Evolutionary conservation across 1,140 invertebrate genomes (phyloP), one percentile per base, ranked within the genome.

Genomic region (Mactra quadrangularis): DNA sequence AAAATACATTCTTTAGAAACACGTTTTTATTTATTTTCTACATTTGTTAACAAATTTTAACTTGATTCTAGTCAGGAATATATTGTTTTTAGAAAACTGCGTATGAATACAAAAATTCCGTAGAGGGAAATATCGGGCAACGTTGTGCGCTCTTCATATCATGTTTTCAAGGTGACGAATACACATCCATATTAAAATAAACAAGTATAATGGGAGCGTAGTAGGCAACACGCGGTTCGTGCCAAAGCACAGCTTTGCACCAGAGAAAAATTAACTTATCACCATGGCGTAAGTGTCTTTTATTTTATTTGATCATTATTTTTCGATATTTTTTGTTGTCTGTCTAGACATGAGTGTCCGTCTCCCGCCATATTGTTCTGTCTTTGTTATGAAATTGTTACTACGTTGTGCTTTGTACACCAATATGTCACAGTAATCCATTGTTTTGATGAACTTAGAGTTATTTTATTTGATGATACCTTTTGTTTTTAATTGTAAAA

Each of bases 181-280:
- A 79, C 25, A 29, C 0, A 45, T 27, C 15, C 25, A 25, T n/a
- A 19, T 55, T 70, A 13, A 70, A 13, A 19, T 22, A 0, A 22
- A 55, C 13, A 19, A 29, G 15, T 15, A 70, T 38, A 45, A 79
- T 79, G 76, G 76, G 27, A 41, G 62, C 29, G 52, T 79, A 35
- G 52, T 59, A 29, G 22, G 31, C 29, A 22, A 38, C 38, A 38
- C 3, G 31, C 53, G 25, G 53, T 47, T 11, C 64, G 76, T 79
- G 76, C 62, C 3, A 79, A 79, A 70, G 76, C 76, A 66, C n/a
- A 38, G 76, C 77, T 71, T 81, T 71, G 77, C 77, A 81, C 64
- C 11, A 60, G 33, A 52, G 15, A 70, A n/a, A 3, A 57, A n/a
- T 19, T 71, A 75, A 27, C 59, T 81, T 71, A 41, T 71, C 64